Evolutionary conservation across 1,140 invertebrate species (phyloP), one percentile per base, ranked within the genome.

Genomic region (Penaeus indicus): DNA sequence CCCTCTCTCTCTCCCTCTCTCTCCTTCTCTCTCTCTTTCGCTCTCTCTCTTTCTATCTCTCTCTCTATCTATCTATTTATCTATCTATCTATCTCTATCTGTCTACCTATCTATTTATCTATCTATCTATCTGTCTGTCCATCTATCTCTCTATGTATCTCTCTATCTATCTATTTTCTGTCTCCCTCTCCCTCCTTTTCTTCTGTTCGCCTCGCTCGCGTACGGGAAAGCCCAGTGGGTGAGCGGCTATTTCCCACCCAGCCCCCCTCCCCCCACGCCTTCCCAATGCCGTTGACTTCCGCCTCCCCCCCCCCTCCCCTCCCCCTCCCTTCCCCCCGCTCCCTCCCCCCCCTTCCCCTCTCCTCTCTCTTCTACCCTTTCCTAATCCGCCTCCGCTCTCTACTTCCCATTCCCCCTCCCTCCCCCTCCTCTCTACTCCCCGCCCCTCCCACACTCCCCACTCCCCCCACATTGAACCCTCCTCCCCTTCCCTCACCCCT

Each of bases 401-500:
- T n/a, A 16, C 63, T n/a, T n/a, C 63, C 63, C 63, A 16, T n/a
- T n/a, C 63, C 63, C 63, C 63, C 63, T n/a, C 63, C 63, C 63
- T n/a, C 63, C 63, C 63, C 63, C 63, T n/a, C 63, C 63, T n/a
- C 63, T n/a, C 63, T n/a, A 16, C 63, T n/a, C 63, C 63, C 16
- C 63, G 16, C 63, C 63, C 63, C 63, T n/a, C 16, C 63, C 63
- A 16, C 63, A 16, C 63, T n/a, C 16, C 63, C 63, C 63, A 16
- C 63, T n/a, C 63, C 63, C 63, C 63, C 63, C 63, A 16, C 63
- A 16, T n/a, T n/a, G 16, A 16, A 16, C 63, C 63, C 63, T n/a
- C 63, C 63, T n/a, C 63, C 63, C 63, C 63, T n/a, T n/a, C 63
- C 63, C 63, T n/a, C 63, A 16, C 63, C 63, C 63, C 63, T n/a